These are phyloP conservation scores for Artemisiospiza belli DNA, from an alignment of 2,113 vertebrate genomes.

Conservation along the genomic window DNA sequence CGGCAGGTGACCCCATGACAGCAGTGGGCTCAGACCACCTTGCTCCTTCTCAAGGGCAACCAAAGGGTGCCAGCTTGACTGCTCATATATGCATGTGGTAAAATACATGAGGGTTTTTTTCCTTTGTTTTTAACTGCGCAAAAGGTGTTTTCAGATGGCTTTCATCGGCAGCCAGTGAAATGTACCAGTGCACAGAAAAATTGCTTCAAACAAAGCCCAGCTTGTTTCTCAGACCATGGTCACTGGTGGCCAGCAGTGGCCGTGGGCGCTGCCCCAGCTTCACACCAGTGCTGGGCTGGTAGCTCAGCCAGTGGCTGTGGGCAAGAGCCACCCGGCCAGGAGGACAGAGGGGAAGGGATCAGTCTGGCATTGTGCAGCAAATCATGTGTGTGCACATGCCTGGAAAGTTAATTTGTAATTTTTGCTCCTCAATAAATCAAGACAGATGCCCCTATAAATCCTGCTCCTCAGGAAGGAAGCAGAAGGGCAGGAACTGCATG, in stretches of 20 bases:
- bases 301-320: background rate
- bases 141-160: background rate
- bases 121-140: background rate
- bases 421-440: constrained; percentile 4
- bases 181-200: background rate
- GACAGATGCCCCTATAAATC: constrained; percentile 23
- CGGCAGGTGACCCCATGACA: too few relatives aligned
- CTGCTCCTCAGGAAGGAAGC: background rate
- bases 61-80: background rate
- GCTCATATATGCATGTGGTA: background rate
- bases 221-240: background rate
- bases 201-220: background rate
- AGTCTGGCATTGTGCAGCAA: background rate
- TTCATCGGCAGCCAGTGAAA: background rate
- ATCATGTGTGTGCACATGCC: rapidly evolving
- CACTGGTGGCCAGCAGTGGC: background rate
- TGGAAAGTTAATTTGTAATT: background rate
- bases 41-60: background rate
- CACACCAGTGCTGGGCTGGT: rapidly evolving
- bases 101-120: background rate
- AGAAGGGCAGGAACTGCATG: background rate
- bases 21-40: background rate
- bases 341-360: background rate
- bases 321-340: rapidly evolving
- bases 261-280: rapidly evolving